These are phyloP conservation scores for Aleiodes leptofemur DNA, from an alignment of 2,888 invertebrate species.

Conservation along the genomic window DNA sequence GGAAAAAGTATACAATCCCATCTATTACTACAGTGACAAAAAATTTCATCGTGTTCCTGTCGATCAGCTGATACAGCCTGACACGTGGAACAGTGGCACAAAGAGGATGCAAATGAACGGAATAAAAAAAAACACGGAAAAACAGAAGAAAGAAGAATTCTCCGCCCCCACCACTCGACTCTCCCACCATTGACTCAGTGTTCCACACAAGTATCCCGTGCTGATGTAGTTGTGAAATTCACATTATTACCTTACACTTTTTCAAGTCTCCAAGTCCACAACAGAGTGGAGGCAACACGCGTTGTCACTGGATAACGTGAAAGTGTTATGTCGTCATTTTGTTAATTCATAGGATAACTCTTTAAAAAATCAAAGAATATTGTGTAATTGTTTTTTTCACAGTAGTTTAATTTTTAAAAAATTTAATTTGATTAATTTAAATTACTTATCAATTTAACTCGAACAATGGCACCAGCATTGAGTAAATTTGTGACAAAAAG, in stretches of 20 bases:
- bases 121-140: no score
- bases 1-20: no score
- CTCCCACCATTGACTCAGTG: neutral
- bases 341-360: neutral
- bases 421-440: neutral
- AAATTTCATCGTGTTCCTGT: no score
- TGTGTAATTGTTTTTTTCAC: neutral
- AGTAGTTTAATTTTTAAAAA: neutral
- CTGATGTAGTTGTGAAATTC: no score
- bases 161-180: no score
- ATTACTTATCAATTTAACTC: conserved; percentile 11
- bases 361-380: neutral
- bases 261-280: neutral
- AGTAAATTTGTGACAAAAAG: conserved; percentile 85
- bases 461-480: conserved; percentile 83
- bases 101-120: no score
- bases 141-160: no score
- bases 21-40: no score
- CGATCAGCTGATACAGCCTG: no score
- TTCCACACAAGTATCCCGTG: neutral
- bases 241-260: conserved; percentile 1
- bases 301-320: conserved; percentile 27
- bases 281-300: conserved; percentile 18
- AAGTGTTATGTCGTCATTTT: conserved; percentile 3
- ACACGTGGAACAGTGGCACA: no score